A percentile compares a stretch with the other conserved stretches of the same genome.
phyloP scores from a whole-genome alignment of 2,888 invertebrate species.

The Spilosoma lubricipeda region DNA sequence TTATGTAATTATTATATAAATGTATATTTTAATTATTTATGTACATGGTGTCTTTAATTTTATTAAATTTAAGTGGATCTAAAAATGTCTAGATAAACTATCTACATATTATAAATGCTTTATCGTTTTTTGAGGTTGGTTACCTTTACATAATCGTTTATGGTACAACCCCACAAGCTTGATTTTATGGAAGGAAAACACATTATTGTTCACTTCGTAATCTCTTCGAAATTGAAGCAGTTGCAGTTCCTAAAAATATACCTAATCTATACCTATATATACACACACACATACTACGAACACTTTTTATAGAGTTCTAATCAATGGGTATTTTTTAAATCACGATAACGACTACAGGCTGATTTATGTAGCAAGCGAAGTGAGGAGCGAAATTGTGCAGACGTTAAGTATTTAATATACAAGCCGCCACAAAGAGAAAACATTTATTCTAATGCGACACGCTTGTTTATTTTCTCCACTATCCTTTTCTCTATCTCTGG shows the following conservation, averaged over 20 bases:
- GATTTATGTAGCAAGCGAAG: too few relatives aligned
- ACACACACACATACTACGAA: neutral
- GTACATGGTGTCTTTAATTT: neutral
- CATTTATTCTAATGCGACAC: too few relatives aligned
- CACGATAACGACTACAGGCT: neutral
- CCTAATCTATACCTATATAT: too few relatives aligned
- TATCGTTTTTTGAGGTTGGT: too few relatives aligned
- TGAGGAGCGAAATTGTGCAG: too few relatives aligned
- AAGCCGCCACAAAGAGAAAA: too few relatives aligned
- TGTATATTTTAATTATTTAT: neutral
- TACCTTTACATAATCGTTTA: neutral
- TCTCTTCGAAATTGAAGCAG: neutral
- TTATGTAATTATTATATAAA: neutral
- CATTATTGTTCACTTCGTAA: constrained; percentile 3
- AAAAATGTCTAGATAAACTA: too few relatives aligned
- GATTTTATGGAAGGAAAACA: neutral
- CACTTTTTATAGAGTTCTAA: too few relatives aligned
- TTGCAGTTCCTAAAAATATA: neutral
- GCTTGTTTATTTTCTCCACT: too few relatives aligned
- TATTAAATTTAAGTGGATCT: neutral
- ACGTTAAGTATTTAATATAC: too few relatives aligned
- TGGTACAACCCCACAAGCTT: neutral
- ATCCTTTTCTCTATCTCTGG: neutral
- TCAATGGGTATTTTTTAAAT: neutral
- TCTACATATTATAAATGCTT: too few relatives aligned